A percentile compares a stretch with the other conserved stretches of the same genome.
Evolutionary conservation across 2,113 vertebrate species (phyloP).

Genomic region (Petroica traversi): DNA sequence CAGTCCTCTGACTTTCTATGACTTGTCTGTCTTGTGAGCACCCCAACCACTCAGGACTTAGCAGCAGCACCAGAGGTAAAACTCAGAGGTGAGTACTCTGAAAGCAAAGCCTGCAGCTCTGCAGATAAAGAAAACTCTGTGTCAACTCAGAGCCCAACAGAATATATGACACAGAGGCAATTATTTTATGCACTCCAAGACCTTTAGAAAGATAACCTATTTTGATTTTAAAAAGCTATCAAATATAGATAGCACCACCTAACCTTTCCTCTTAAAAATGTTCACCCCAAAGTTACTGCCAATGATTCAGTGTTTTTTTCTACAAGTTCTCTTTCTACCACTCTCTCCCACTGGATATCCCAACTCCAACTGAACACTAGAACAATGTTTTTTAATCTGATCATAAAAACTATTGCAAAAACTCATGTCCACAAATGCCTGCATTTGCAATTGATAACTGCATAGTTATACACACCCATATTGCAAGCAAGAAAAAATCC

Average conservation of each 20-base stretch:
- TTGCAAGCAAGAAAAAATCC: neutral
- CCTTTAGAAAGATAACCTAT: neutral
- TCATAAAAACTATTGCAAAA: neutral
- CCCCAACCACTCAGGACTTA: neutral
- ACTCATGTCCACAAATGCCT: neutral
- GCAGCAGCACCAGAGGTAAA: neutral
- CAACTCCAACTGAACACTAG: neutral
- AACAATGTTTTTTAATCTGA: neutral
- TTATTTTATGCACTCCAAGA: neutral
- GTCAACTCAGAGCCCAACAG: neutral
- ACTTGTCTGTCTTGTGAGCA: neutral
- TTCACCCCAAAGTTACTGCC: neutral
- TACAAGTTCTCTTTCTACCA: neutral
- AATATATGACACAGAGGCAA: neutral
- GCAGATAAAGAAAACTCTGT: neutral
- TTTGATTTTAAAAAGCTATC: neutral
- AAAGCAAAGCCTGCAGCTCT: neutral
- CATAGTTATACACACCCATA: neutral
- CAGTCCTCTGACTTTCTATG: neutral
- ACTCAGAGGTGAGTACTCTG: neutral
- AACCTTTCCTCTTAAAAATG: neutral
- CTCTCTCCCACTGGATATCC: neutral
- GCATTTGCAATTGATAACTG: neutral
- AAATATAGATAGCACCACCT: neutral
- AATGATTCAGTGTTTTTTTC: neutral